Base-by-base conservation (phyloP, 2,797 vertebrate species). In the Nannoperca obscura region DNA sequence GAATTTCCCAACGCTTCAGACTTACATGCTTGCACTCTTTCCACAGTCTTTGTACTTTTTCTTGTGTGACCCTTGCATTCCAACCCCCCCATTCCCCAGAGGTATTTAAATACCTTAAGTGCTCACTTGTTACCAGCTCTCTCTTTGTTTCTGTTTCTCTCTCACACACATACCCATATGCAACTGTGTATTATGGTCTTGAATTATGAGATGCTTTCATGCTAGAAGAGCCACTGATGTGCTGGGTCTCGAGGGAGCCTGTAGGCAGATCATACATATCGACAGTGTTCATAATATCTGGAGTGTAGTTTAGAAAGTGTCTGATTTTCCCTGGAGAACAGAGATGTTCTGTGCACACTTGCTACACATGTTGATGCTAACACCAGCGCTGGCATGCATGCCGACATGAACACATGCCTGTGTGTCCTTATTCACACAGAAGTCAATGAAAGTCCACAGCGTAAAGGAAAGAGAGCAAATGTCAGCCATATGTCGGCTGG, bases 31-130 rank as follows among this genome's bases (percentile, higher is more conserved):
- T 12, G 30, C 24, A 17, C 30, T 13, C 40, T 55, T 32, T 42
- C 52, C n/a, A 70, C 42, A 74, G 77, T 61, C 82, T 80, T 82
- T 81, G 49, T 80, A 71, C 68, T 60, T 74, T 74, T 80, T 82
- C 61, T 70, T 38, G 24, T 53, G 66, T 87, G 78, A 83, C 60
- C 80, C 71, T 78, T 73, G 62, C 81, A 91, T 92, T 89, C 90
- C 78, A 87, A 73, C 66, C 76, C 76, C 36, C 74, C 61, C 34
- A 40, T 63, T 80, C 55, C 70, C 79, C 10, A 63, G 76, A 78
- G 82, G 86, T 88, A 84, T 88, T 92, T 81, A 85, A 91, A 93
- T 91, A 83, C 79, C 66, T 85, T 71, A 44, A 78, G 65, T 81
- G 65, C 78, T 70, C 5, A 69, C 71, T 80, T 74, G 78, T 76